phyloP scores from a whole-genome alignment of 2,888 invertebrate genomes.

The Biston stratarius region DNA sequence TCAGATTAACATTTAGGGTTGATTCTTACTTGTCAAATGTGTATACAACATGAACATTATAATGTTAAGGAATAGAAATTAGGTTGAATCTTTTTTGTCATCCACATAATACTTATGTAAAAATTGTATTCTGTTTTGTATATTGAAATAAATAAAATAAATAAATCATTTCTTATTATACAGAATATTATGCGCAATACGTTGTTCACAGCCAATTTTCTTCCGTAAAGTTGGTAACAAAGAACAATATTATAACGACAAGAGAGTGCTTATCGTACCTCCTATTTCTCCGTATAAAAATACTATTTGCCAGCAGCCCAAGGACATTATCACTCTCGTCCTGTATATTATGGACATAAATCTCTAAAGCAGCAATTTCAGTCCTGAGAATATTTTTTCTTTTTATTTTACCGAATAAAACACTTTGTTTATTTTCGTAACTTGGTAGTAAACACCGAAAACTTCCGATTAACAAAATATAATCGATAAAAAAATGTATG shows the following conservation, averaged over 20 bases:
- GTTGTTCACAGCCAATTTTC: slow-evolving; percentile 1
- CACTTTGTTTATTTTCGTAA: slow-evolving; percentile 28
- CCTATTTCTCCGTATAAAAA: slow-evolving; percentile 68
- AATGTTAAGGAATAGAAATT: too few relatives aligned
- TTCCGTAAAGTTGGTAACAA: slow-evolving; percentile 24
- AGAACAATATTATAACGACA: slow-evolving; percentile 27
- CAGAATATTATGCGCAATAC: too few relatives aligned
- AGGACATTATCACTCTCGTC: slow-evolving; percentile 65
- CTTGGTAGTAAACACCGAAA: slow-evolving; percentile 5
- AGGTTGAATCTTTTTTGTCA: too few relatives aligned
- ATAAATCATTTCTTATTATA: too few relatives aligned
- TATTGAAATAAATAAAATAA: too few relatives aligned
- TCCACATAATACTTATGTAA: too few relatives aligned
- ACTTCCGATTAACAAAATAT: background rate
- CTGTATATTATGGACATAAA: slow-evolving; percentile 72
- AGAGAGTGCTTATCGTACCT: slow-evolving; percentile 46
- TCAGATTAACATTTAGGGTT: too few relatives aligned
- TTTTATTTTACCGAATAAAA: slow-evolving; percentile 37
- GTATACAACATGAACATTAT: too few relatives aligned
- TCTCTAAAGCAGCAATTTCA: slow-evolving; percentile 55
- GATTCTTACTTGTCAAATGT: too few relatives aligned
- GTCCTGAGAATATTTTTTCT: slow-evolving; percentile 31
- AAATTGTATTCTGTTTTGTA: too few relatives aligned
- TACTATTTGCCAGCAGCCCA: slow-evolving; percentile 64
- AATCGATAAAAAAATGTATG: background rate